These are phyloP conservation scores for Apis cerana DNA, from an alignment of 1,140 invertebrate genomes.

Conservation along the genomic window DNA sequence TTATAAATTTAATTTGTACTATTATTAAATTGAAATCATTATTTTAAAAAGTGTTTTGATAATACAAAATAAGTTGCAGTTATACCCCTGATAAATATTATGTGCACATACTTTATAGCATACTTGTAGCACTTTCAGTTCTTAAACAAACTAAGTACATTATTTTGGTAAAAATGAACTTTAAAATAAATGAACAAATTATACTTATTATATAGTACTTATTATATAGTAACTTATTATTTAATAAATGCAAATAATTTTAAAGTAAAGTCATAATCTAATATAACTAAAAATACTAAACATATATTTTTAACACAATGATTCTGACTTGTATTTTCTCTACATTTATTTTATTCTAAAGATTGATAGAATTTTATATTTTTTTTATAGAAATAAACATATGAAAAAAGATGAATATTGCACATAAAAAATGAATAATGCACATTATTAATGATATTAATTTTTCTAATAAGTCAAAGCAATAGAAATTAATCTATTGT, in stretches of 20 bases:
- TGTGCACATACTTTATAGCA: background rate
- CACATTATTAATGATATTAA: background rate
- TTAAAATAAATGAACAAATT: slow-evolving; percentile 12
- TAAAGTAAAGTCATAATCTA: background rate
- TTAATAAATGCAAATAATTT: slow-evolving; percentile 30
- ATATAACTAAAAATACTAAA: background rate
- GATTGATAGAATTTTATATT: background rate
- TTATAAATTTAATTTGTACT: slow-evolving; percentile 35
- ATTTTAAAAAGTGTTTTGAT: background rate
- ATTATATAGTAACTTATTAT: slow-evolving; percentile 30
- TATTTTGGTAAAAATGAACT: slow-evolving; percentile 29
- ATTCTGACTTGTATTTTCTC: background rate
- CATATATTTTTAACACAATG: slow-evolving; percentile 3
- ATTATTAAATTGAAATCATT: slow-evolving; percentile 22
- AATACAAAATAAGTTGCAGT: slow-evolving; percentile 10
- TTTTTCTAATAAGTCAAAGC: background rate
- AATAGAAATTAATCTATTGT: background rate
- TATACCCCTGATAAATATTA: slow-evolving; percentile 10
- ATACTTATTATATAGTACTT: slow-evolving; percentile 20
- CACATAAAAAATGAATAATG: slow-evolving; percentile 21
- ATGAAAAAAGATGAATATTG: slow-evolving; percentile 40
- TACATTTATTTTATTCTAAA: background rate
- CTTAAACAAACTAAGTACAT: slow-evolving; percentile 54
- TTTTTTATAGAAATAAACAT: slow-evolving; percentile 20
- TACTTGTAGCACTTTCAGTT: slow-evolving; percentile 10